These are phyloP conservation scores for Avahi laniger DNA, from an alignment of 2,797 vertebrate genomes.

Conservation along the genomic window DNA sequence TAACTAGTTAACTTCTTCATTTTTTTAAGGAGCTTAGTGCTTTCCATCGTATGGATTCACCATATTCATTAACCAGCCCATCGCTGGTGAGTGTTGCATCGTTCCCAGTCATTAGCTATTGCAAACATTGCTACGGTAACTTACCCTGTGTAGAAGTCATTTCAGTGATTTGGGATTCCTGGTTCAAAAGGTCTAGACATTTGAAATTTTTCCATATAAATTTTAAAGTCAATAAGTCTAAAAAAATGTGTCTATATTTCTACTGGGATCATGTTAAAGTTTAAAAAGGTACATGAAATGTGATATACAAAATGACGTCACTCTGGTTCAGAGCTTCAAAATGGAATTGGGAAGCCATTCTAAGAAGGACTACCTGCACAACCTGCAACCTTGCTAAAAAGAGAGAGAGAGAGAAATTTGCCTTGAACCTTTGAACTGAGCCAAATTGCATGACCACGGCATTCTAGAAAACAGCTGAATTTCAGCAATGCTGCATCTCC, in stretches of 20 bases:
- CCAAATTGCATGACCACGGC: neutral
- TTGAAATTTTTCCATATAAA: neutral
- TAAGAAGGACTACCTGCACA: neutral
- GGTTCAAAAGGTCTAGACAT: neutral
- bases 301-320: neutral
- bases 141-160: neutral
- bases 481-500: neutral
- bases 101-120: neutral
- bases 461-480: neutral
- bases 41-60: neutral
- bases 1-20: neutral
- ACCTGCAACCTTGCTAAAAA: neutral
- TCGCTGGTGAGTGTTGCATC: neutral
- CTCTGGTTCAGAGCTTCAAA: neutral
- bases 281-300: neutral
- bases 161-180: neutral
- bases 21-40: neutral
- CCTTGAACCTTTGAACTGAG: neutral
- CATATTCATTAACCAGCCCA: neutral
- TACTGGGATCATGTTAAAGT: neutral
- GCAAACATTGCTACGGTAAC: neutral
- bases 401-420: neutral
- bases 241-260: neutral
- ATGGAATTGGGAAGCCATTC: neutral
- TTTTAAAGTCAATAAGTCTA: neutral